These are phyloP conservation scores for Drosophila subobscura DNA, from an alignment of 1,140 invertebrate species.

Conservation along the genomic window DNA sequence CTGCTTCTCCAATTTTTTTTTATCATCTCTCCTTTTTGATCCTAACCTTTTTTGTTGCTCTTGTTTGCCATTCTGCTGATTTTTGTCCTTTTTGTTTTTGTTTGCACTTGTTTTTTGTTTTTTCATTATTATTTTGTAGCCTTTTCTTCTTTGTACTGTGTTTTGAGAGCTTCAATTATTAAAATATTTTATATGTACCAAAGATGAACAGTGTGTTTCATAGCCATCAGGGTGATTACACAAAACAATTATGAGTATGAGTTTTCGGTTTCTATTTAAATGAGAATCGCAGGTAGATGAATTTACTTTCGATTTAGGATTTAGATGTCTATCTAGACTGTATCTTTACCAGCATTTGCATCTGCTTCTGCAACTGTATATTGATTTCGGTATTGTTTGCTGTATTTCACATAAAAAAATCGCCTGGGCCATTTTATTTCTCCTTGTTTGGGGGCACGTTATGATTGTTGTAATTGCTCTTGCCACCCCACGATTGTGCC, in stretches of 20 bases:
- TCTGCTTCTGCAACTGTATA: constrained; percentile 23
- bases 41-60: constrained; percentile 49
- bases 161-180: constrained; percentile 55
- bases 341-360: constrained; percentile 6
- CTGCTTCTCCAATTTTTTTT: constrained; percentile 34
- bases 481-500: constrained; percentile 6
- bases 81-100: constrained; percentile 55
- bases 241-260: neutral
- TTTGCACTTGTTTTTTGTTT: constrained; percentile 41
- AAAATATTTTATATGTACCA: constrained; percentile 49
- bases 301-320: too few relatives aligned
- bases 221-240: neutral
- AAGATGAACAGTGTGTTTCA: constrained; percentile 25
- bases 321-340: too few relatives aligned
- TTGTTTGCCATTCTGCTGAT: constrained; percentile 24
- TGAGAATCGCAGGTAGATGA: too few relatives aligned
- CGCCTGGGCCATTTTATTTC: constrained; percentile 20
- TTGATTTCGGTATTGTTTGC: constrained; percentile 37
- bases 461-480: constrained; percentile 59
- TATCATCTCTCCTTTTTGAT: constrained; percentile 39
- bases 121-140: constrained; percentile 29
- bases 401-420: constrained; percentile 48
- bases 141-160: constrained; percentile 12
- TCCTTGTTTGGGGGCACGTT: constrained; percentile 37
- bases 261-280: neutral